These are phyloP conservation scores for Xylophagus ater DNA, from an alignment of 2,888 invertebrate species.

Conservation along the genomic window DNA sequence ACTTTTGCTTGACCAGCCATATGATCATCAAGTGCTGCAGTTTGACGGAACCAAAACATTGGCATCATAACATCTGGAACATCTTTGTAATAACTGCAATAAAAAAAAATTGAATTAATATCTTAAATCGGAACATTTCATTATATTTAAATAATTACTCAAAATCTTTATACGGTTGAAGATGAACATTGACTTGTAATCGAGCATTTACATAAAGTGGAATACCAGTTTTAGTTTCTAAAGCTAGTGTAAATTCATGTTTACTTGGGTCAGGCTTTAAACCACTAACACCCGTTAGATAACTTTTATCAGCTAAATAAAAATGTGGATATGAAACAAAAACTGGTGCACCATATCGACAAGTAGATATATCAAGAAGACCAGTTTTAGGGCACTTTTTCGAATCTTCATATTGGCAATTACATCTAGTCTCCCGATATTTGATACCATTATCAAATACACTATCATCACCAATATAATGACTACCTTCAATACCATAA, in stretches of 20 bases:
- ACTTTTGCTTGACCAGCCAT: slow-evolving; percentile 41
- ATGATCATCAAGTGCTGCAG: slow-evolving; percentile 46
- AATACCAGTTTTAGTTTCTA: slow-evolving; percentile 69
- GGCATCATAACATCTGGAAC: slow-evolving; percentile 50
- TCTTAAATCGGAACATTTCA: not conserved
- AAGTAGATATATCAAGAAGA: slow-evolving; percentile 58
- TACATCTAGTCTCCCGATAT: slow-evolving; percentile 53
- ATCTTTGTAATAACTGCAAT: slow-evolving; percentile 45
- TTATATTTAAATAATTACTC: slow-evolving; percentile 40
- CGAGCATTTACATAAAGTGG: slow-evolving; percentile 63
- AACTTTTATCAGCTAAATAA: slow-evolving; percentile 57
- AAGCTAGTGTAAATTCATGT: slow-evolving; percentile 53
- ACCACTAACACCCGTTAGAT: slow-evolving; percentile 51
- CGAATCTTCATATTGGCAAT: slow-evolving; percentile 44
- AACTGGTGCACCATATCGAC: slow-evolving; percentile 71
- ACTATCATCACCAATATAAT: slow-evolving; percentile 46
- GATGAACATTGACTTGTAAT: slow-evolving; percentile 63
- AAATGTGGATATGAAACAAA: slow-evolving; percentile 77
- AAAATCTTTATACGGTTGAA: slow-evolving; percentile 43
- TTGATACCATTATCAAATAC: slow-evolving; percentile 62
- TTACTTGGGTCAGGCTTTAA: slow-evolving; percentile 50
- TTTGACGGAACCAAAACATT: slow-evolving; percentile 66
- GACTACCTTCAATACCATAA: slow-evolving; percentile 27
- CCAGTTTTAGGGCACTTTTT: slow-evolving; percentile 46
- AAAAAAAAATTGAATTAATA: slow-evolving; percentile 24